Conservation (phyloP, 2,888 invertebrate species). For the Vanessa cardui region DNA sequence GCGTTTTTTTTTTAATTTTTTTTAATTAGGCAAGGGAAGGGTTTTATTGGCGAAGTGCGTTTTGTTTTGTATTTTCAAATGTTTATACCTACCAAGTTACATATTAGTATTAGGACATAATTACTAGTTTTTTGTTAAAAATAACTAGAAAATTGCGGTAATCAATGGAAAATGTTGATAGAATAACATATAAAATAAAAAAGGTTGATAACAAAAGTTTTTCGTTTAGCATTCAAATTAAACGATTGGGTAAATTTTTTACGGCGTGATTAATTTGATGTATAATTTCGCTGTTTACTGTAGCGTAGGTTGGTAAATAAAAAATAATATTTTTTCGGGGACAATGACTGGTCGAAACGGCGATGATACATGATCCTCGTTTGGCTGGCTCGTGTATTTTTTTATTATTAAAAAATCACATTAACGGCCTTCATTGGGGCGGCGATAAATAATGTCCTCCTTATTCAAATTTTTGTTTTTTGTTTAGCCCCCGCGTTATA, state of each 20-base stretch:
- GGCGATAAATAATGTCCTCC: slow-evolving; percentile 82
- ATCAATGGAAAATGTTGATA: neutral
- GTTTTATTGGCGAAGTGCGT: slow-evolving; percentile 54
- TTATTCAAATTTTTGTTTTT: slow-evolving; percentile 80
- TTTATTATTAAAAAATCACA: slow-evolving; percentile 82
- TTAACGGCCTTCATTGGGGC: slow-evolving; percentile 83
- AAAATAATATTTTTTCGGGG: slow-evolving; percentile 62
- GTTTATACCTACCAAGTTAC: slow-evolving; percentile 34
- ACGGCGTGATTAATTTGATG: slow-evolving; percentile 70
- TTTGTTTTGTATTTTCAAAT: slow-evolving; percentile 48
- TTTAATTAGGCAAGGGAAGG: slow-evolving; percentile 77
- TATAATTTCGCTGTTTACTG: slow-evolving; percentile 65
- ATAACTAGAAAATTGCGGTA: neutral
- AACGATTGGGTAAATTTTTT: slow-evolving; percentile 50
- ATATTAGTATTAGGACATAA: slow-evolving; percentile 11
- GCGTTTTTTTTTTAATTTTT: slow-evolving; percentile 67
- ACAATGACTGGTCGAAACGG: slow-evolving; percentile 81
- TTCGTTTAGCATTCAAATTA: slow-evolving; percentile 39
- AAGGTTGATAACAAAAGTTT: slow-evolving; percentile 23
- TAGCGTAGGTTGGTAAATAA: slow-evolving; percentile 60
- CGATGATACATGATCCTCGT: slow-evolving; percentile 83
- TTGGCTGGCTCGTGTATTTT: slow-evolving; percentile 74
- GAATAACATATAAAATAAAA: neutral
- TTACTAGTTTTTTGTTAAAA: neutral
- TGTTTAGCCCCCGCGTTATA: slow-evolving; percentile 80